Percentiles rank a stretch among this genome's conserved stretches.
Conservation (phyloP, 2,888 invertebrate species). For the Drosophila neonasuta region DNA sequence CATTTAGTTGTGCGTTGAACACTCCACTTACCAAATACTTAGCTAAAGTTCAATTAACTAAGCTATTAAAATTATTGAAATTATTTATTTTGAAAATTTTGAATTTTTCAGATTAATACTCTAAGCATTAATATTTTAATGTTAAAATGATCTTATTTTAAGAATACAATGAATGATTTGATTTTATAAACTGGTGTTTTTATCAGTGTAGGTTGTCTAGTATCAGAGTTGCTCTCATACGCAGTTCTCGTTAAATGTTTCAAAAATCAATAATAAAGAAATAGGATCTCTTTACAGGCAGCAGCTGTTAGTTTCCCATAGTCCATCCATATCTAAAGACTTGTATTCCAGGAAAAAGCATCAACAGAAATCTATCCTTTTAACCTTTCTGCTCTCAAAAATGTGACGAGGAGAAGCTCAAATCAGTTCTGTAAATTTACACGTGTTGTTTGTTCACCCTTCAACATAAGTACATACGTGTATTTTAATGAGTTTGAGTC, state of each 20-base stretch:
- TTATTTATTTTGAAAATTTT: too few relatives aligned
- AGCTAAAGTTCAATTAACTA: too few relatives aligned
- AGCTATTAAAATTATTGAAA: too few relatives aligned
- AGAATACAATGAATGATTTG: too few relatives aligned
- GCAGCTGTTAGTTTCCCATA: constrained; percentile 10
- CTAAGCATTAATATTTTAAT: too few relatives aligned
- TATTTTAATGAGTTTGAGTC: constrained; percentile 16
- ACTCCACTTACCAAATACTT: too few relatives aligned
- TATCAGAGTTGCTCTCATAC: neutral
- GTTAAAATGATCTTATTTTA: too few relatives aligned
- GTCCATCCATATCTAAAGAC: constrained; percentile 1
- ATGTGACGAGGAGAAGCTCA: neutral
- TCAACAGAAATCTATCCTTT: neutral
- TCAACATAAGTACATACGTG: neutral
- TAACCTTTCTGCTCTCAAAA: neutral
- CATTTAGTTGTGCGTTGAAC: too few relatives aligned
- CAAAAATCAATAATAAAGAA: constrained; percentile 7
- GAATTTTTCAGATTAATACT: too few relatives aligned
- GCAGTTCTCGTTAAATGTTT: constrained; percentile 1
- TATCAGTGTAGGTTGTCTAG: neutral
- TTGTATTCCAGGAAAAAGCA: neutral
- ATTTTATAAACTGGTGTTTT: too few relatives aligned
- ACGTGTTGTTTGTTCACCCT: constrained; percentile 1
- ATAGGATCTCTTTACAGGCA: neutral
- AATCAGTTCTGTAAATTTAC: neutral